Evolutionary conservation across 2,888 invertebrate species (phyloP).

Genomic region (Mimas tiliae): DNA sequence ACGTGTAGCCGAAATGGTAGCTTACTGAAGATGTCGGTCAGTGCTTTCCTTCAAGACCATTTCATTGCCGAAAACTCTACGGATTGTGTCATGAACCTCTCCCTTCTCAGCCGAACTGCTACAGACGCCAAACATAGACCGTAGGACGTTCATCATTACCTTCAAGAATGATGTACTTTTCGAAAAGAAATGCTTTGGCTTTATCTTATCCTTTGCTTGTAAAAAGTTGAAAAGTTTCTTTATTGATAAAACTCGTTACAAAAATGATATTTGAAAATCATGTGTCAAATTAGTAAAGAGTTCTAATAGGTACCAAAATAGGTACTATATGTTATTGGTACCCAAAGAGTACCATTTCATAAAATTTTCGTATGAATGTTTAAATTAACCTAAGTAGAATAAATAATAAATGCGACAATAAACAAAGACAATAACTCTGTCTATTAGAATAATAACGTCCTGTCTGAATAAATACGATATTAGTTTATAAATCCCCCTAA

Average conservation of each 20-base stretch:
- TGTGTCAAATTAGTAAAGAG: not conserved
- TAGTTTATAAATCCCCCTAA: too few relatives aligned
- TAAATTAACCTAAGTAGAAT: too few relatives aligned
- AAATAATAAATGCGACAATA: too few relatives aligned
- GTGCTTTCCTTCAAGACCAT: slow-evolving; percentile 76
- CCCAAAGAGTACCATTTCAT: too few relatives aligned
- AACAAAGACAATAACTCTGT: too few relatives aligned
- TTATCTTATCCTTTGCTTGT: not conserved
- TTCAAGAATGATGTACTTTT: too few relatives aligned
- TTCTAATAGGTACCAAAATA: too few relatives aligned
- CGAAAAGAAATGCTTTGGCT: not conserved
- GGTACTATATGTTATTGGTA: too few relatives aligned
- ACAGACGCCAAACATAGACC: slow-evolving; percentile 77
- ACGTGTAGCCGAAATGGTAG: not conserved
- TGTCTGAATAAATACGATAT: too few relatives aligned
- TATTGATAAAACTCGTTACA: slow-evolving; percentile 1
- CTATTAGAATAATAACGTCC: too few relatives aligned
- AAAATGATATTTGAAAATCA: not conserved
- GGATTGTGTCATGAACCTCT: slow-evolving; percentile 71
- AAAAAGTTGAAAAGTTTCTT: not conserved
- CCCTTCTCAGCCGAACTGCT: slow-evolving; percentile 72
- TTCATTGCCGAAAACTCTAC: slow-evolving; percentile 72
- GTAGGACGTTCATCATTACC: slow-evolving; percentile 73
- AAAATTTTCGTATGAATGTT: too few relatives aligned
- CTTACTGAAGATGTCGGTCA: slow-evolving; percentile 69